Percentiles rank a stretch among this genome's conserved stretches.
phyloP scores from a whole-genome alignment of 2,113 vertebrate species.

The Neogobius melanostomus region DNA sequence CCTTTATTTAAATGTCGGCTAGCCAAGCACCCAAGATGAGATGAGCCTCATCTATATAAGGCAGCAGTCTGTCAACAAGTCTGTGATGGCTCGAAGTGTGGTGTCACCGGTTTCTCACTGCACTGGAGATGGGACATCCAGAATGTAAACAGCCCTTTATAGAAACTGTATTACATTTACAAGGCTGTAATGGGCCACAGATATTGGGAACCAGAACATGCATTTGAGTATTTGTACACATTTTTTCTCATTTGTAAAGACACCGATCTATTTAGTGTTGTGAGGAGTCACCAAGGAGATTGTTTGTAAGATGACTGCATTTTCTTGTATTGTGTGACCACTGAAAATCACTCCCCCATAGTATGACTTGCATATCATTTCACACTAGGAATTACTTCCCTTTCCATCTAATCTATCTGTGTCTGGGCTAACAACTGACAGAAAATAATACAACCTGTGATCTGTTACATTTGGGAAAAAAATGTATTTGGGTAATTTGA shows the following conservation, averaged over 20 bases:
- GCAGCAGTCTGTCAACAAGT: slow-evolving; percentile 49
- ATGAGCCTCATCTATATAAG: slow-evolving; percentile 47
- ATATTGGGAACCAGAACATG: background rate
- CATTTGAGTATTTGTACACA: background rate
- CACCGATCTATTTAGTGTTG: background rate
- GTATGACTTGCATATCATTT: too few relatives aligned
- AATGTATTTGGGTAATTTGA: background rate
- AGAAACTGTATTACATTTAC: slow-evolving; percentile 7
- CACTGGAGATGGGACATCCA: slow-evolving; percentile 16
- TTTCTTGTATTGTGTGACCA: too few relatives aligned
- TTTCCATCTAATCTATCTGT: too few relatives aligned
- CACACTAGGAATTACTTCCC: too few relatives aligned
- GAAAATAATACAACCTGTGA: background rate
- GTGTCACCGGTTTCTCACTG: slow-evolving; percentile 26
- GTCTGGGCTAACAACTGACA: background rate
- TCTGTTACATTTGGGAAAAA: background rate
- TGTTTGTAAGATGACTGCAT: background rate
- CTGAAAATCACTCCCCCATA: too few relatives aligned
- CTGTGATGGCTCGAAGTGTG: slow-evolving; percentile 24
- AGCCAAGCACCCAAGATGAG: slow-evolving; percentile 35
- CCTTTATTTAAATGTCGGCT: slow-evolving; percentile 56
- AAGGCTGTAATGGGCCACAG: background rate
- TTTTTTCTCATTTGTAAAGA: background rate
- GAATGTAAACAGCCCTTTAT: background rate
- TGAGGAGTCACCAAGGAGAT: background rate